These are phyloP conservation scores for Adoxophyes honmai DNA, from an alignment of 1,140 invertebrate genomes.

Conservation along the genomic window DNA sequence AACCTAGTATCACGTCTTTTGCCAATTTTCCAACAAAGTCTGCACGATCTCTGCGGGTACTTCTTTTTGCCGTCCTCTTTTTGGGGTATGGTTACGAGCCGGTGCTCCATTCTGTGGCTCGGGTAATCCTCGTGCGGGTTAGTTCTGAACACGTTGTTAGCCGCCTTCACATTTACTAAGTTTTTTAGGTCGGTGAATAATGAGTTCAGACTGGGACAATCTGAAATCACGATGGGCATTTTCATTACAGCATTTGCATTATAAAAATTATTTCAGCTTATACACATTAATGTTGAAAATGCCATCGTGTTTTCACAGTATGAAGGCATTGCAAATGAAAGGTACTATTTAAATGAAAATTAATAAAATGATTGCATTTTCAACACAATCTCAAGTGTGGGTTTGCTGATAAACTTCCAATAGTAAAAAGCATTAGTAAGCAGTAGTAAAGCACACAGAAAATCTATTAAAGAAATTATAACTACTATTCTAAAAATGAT, in stretches of 20 bases:
- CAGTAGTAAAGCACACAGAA: slow-evolving; percentile 16
- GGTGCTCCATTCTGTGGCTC: slow-evolving; percentile 53
- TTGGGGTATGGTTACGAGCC: slow-evolving; percentile 70
- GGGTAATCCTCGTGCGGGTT: slow-evolving; percentile 48
- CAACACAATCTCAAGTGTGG: slow-evolving; percentile 65
- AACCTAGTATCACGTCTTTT: slow-evolving; percentile 70
- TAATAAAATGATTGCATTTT: slow-evolving; percentile 74
- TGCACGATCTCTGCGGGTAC: slow-evolving; percentile 72
- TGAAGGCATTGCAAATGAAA: slow-evolving; percentile 62
- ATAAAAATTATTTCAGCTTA: slow-evolving; percentile 24
- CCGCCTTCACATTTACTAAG: slow-evolving; percentile 68
- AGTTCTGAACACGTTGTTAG: slow-evolving; percentile 45
- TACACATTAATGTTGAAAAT: slow-evolving; percentile 70
- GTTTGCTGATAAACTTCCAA: not conserved
- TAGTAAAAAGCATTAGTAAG: slow-evolving; percentile 41
- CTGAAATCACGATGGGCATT: slow-evolving; percentile 76
- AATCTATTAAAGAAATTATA: slow-evolving; percentile 6
- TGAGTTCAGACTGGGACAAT: slow-evolving; percentile 63
- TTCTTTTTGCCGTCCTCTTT: slow-evolving; percentile 77
- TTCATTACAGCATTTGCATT: slow-evolving; percentile 47
- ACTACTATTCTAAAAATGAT: no score
- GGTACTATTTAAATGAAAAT: slow-evolving; percentile 50
- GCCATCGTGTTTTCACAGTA: slow-evolving; percentile 73
- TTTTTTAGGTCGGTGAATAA: slow-evolving; percentile 71
- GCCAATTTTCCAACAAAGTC: slow-evolving; percentile 72